These are phyloP conservation scores for human DNA, from an alignment of 2,113 vertebrate genomes.

Conservation along the genomic window GRCh38 chr5:155930001-155930500, in stretches of 20 bases:
- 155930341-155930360: neutral
- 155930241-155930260: neutral
- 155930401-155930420: neutral
- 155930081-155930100: neutral
- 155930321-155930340: neutral
- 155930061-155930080: neutral
- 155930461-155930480: neutral
- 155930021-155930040: neutral
- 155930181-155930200: neutral
- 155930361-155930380: neutral
- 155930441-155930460: neutral
- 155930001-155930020: neutral
- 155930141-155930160: neutral
- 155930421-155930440: neutral
- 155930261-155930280: neutral
- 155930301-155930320: neutral
- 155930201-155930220: neutral
- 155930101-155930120: neutral
- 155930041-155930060: too few species aligned
- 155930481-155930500: neutral
- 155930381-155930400: too few species aligned
- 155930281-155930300: neutral
- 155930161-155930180: neutral
- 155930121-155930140: neutral
- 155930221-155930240: neutral